Evolutionary conservation across 2,888 invertebrate genomes (phyloP).

Genomic region (Phyto melanocephala): DNA sequence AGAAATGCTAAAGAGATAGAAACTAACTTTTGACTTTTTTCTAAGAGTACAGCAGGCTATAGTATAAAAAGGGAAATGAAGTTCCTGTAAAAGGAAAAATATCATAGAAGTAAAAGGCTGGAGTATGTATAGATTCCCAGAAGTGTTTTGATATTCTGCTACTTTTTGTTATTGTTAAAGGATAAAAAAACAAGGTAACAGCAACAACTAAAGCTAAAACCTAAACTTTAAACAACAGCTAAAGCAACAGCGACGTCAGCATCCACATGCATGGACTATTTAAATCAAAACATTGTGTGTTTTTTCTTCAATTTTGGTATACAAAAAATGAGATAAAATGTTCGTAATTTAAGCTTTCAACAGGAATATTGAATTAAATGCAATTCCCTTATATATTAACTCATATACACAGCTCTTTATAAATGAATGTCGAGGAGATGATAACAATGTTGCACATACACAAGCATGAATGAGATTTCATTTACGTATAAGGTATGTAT

Average conservation of each 20-base stretch:
- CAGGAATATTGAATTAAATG: conserved; percentile 66
- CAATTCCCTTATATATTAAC: conserved; percentile 25
- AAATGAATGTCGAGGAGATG: conserved; percentile 16
- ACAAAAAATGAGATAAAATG: conserved; percentile 5
- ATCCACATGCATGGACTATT: not conserved
- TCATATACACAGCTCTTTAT: not conserved
- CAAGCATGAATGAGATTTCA: not conserved
- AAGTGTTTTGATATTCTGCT: conserved; percentile 50
- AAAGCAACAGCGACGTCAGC: not conserved
- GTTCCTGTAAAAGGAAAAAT: not conserved
- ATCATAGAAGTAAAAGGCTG: not conserved
- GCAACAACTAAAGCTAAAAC: not conserved
- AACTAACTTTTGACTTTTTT: conserved; percentile 17
- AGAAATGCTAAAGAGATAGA: conserved; percentile 2
- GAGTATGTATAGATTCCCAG: conserved; percentile 41
- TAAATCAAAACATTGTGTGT: conserved; percentile 19
- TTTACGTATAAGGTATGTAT: not conserved
- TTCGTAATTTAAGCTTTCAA: conserved; percentile 65
- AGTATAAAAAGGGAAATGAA: not conserved
- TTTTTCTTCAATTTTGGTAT: not conserved
- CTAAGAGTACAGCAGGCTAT: not conserved
- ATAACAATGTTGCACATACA: conserved; percentile 32
- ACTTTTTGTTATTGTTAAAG: conserved; percentile 27
- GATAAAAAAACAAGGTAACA: not conserved
- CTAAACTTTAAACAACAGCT: conserved; percentile 4